Base-by-base conservation (phyloP, 1,140 invertebrate genomes). In the Apolygus lucorum region DNA sequence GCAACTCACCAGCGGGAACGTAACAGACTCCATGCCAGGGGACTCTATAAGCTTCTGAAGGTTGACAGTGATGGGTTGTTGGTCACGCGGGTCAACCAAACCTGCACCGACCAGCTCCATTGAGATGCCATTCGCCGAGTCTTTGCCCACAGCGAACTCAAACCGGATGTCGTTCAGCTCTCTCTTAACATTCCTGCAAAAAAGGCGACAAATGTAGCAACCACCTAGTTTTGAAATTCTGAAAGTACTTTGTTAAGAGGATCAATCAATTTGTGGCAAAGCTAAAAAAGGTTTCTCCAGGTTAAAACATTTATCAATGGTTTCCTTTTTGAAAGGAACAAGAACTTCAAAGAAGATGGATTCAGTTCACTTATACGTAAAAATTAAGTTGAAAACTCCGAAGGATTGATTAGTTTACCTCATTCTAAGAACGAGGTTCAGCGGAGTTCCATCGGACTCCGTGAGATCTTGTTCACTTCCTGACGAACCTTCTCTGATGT, bases 161-260 rank as follows among this genome's bases (percentile, higher is more conserved):
- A 99, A 99, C 74, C 95, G 86, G 73, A 99, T 99, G 77, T 99
- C 96, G 79, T 99, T 98, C 42, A 99, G 79, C 80, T 98, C 96
- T 69, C 90, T 83, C 74, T 88, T 90, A 52, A 90, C 84, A 81
- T 99, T 98, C 73, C 92, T 73, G 29, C 63, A 75, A 71, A 72
- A n/a, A n/a, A n/a, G n/a, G n/a, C n/a, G 74, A 72, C 67, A 71
- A 71, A 67, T 14, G 49, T 21, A 27, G 21, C 22, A 52, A 34
- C n/a, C 28, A 28, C 11, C n/a, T 2, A 2, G 11, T 29, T 28
- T 29, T 65, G n/a, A n/a, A n/a, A n/a, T n/a, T n/a, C n/a, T n/a
- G n/a, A n/a, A n/a, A n/a, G n/a, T n/a, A n/a, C n/a, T n/a, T n/a
- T n/a, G n/a, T n/a, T n/a, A n/a, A n/a, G n/a, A n/a, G n/a, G n/a